Evolutionary conservation across 2,888 invertebrate genomes (phyloP).

Genomic region (Spatulosminthurus flaviceps): DNA sequence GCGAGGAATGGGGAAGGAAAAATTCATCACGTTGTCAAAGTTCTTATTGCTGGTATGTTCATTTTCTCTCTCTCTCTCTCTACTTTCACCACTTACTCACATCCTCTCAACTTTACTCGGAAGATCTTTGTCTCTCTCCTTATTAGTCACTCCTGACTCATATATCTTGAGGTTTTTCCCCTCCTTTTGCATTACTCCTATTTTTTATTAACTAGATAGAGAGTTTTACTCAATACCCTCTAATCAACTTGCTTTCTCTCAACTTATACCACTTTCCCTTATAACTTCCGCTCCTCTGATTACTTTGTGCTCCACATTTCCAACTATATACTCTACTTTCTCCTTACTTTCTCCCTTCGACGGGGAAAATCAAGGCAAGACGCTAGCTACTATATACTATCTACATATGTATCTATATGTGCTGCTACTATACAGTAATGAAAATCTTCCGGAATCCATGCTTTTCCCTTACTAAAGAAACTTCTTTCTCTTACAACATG

Average conservation of each 20-base stretch:
- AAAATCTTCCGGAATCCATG: too few species aligned
- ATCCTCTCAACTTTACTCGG: neutral
- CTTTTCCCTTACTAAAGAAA: too few species aligned
- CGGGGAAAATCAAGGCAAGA: too few species aligned
- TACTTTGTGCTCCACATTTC: too few species aligned
- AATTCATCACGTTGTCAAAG: slow-evolving; percentile 93
- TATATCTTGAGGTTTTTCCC: slow-evolving; percentile 5
- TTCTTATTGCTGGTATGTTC: slow-evolving; percentile 85
- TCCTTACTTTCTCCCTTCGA: too few species aligned
- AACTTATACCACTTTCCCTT: neutral
- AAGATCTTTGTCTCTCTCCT: neutral
- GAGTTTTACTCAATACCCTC: neutral
- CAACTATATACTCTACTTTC: too few species aligned
- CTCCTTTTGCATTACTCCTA: neutral
- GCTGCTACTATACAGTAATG: too few species aligned
- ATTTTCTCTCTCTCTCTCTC: too few species aligned
- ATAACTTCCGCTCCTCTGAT: neutral
- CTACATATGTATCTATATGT: too few species aligned
- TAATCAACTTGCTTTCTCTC: slow-evolving; percentile 2
- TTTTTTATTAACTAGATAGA: slow-evolving; percentile 6
- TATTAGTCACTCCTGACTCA: slow-evolving; percentile 1
- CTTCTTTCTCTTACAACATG: too few species aligned
- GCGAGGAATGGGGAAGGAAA: slow-evolving; percentile 89
- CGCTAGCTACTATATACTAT: too few species aligned
- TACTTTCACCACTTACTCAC: too few species aligned